Base-by-base conservation (phyloP, 2,888 invertebrate species). In the Leptopterna dolabrata region DNA sequence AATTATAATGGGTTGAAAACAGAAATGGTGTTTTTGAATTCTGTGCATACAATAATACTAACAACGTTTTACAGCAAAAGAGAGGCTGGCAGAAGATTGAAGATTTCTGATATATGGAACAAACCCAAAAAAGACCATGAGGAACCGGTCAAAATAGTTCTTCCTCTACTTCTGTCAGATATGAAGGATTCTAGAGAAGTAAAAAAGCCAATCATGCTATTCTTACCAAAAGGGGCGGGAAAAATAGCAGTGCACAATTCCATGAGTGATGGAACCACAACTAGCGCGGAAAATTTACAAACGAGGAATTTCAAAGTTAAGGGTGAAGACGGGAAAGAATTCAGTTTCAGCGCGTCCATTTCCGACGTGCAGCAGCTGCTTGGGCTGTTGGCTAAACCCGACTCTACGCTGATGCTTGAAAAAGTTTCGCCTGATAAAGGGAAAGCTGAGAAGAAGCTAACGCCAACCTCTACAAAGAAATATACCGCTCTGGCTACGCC, bases 21-120 rank as follows among this genome's bases (percentile, higher is more conserved):
- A 36, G 7, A 36, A 36, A 36, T 36, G 36, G 36, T 36, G 36
- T 36, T 36, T 2, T 7, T 36, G 7, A 36, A 36, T 36, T 36
- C 7, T 36, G 36, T 36, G 7, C 36, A 36, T 7, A 7, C 51
- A 16, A n/a, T n/a, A n/a, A 51, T 51, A 51, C n/a, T 71, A 16
- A 71, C 16, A 19, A 76, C 14, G 6, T 78, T 78, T 78, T 45
- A 24, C 78, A 78, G 78, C 41, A 78, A 78, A 24, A 43, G 78
- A 9, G 45, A 78, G 19, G 27, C 45, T 45, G 9, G 24, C 19
- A 78, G 78, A 78, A 45, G 45, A 78, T 24, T 78, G 27, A 78
- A 45, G 27, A 43, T 43, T 27, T 43, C 78, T n/a, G 43, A 43
- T 27, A 45, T 78, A 19, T 78, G 43, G 41, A 41, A 19, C 43